Percentiles rank a stretch among this genome's conserved stretches.
phyloP scores from a whole-genome alignment of 2,113 vertebrate genomes.

The Ictalurus punctatus region DNA sequence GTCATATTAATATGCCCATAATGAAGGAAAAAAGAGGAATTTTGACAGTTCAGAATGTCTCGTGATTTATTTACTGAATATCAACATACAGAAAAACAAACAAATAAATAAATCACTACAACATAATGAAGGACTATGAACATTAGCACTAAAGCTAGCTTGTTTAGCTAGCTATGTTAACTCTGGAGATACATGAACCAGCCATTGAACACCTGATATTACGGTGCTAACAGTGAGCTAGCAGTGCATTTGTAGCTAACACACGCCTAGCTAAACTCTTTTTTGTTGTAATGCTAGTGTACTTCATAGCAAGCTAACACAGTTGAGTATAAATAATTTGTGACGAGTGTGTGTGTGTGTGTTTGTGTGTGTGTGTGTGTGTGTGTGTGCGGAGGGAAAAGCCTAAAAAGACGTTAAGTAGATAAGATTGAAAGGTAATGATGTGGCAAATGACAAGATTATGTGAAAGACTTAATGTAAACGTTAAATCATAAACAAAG shows the following conservation, averaged over 20 bases:
- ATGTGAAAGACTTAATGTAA: neutral
- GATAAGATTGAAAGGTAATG: neutral
- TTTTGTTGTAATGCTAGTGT: neutral
- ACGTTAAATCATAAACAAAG: neutral
- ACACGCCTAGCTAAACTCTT: neutral
- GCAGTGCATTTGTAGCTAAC: neutral
- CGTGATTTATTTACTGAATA: too few species aligned
- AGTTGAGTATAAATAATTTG: neutral
- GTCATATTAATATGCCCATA: neutral
- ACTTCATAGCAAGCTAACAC: neutral
- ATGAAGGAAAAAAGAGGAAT: neutral
- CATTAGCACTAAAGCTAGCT: too few species aligned
- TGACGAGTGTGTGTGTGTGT: neutral
- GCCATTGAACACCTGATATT: neutral
- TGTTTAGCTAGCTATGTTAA: neutral
- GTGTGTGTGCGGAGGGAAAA: neutral
- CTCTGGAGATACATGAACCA: neutral
- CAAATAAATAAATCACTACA: neutral
- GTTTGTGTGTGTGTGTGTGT: neutral
- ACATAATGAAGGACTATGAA: too few species aligned
- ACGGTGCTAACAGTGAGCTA: neutral
- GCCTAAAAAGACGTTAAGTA: neutral
- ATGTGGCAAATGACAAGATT: neutral
- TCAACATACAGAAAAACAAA: neutral
- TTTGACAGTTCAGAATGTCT: too few species aligned